phyloP scores from a whole-genome alignment of 1,140 invertebrate genomes.

The Theocolax elegans region DNA sequence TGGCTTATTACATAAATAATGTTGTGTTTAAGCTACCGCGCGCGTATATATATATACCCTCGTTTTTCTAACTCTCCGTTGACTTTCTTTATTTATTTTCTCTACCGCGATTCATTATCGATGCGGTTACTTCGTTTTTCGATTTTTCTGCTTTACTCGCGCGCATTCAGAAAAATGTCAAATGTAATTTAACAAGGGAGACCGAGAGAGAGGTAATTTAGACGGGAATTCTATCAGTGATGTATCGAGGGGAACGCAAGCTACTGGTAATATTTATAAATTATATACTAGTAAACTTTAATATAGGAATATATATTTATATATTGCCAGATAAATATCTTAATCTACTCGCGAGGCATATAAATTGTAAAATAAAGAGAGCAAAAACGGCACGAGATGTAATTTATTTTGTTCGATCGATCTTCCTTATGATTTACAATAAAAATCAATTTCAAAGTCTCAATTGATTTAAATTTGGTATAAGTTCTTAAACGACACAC shows the following conservation, averaged over 20 bases:
- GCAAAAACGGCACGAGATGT: too few species aligned
- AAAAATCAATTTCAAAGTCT: too few species aligned
- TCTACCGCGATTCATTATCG: too few species aligned
- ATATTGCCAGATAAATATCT: slow-evolving; percentile 8
- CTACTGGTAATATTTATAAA: neutral
- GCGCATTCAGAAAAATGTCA: neutral
- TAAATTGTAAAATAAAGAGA: too few species aligned
- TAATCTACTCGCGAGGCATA: neutral
- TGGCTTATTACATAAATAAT: slow-evolving; percentile 37
- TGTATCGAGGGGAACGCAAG: too few species aligned
- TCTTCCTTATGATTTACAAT: too few species aligned
- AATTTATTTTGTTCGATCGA: too few species aligned
- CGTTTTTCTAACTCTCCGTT: too few species aligned
- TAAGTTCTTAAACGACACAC: too few species aligned
- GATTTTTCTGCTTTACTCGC: neutral
- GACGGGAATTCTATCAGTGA: too few species aligned
- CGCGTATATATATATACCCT: neutral
- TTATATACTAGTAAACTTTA: neutral
- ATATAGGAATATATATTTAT: neutral
- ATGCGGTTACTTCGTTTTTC: neutral
- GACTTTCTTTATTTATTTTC: too few species aligned
- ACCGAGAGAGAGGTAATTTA: neutral
- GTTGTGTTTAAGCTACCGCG: slow-evolving; percentile 5
- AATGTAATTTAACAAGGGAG: slow-evolving; percentile 10
- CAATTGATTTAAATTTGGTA: too few species aligned